These are phyloP conservation scores for Drosophila tani DNA, from an alignment of 1,140 invertebrate genomes.

Conservation along the genomic window DNA sequence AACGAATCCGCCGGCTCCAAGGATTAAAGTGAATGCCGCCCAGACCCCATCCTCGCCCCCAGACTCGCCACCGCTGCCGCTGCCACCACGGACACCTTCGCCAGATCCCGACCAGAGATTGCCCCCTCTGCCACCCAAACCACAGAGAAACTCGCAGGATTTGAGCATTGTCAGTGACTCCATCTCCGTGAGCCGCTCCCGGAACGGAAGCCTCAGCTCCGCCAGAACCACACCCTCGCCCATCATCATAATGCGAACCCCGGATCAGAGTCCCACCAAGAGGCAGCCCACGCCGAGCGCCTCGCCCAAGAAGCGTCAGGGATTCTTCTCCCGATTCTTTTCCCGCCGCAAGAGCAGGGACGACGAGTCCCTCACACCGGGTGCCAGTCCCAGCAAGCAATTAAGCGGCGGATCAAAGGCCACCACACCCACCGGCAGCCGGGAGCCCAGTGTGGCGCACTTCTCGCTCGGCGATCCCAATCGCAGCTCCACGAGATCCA, in stretches of 20 bases:
- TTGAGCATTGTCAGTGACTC: conserved; percentile 58
- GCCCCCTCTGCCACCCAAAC: conserved; percentile 75
- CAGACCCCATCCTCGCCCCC: conserved; percentile 73
- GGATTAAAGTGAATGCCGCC: conserved; percentile 74
- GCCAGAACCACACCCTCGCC: conserved; percentile 85
- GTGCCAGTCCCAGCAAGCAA: conserved; percentile 30
- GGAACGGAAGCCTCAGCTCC: conserved; percentile 72
- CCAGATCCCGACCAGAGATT: conserved; percentile 67
- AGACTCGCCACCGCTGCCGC: conserved; percentile 58
- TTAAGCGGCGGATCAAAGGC: conserved; percentile 31
- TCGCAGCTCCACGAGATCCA: conserved; percentile 69
- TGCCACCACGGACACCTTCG: conserved; percentile 74
- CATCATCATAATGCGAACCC: conserved; percentile 82
- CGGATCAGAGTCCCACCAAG: conserved; percentile 85
- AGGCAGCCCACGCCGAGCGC: conserved; percentile 75
- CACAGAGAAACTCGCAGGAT: conserved; percentile 69
- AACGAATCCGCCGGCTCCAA: conserved; percentile 85
- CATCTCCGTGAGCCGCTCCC: conserved; percentile 58
- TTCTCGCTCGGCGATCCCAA: conserved; percentile 75
- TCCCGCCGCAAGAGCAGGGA: conserved; percentile 85
- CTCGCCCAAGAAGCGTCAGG: conserved; percentile 87
- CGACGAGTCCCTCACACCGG: conserved; percentile 27
- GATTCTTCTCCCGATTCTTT: conserved; percentile 89
- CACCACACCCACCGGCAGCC: conserved; percentile 61
- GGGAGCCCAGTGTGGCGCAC: conserved; percentile 70